phyloP scores from a whole-genome alignment of 2,888 invertebrate species.

The Lamproptera curius region DNA sequence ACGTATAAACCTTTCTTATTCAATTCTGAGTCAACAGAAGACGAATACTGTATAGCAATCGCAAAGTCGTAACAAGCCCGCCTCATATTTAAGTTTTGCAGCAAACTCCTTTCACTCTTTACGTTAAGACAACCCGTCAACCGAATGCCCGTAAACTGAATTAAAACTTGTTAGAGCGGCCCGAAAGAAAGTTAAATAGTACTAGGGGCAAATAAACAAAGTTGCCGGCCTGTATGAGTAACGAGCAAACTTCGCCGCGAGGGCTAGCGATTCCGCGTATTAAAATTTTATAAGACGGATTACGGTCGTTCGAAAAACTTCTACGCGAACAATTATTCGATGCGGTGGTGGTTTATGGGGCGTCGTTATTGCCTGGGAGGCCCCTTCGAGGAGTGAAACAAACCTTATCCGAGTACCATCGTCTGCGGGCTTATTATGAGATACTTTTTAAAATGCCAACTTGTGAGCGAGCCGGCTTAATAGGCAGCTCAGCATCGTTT shows the following conservation, averaged over 20 bases:
- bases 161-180: constrained; percentile 51
- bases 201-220: constrained; percentile 44
- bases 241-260: constrained; percentile 17
- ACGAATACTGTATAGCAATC: no score
- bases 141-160: constrained; percentile 35
- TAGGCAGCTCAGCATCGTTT: background rate
- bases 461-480: background rate
- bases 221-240: constrained; percentile 20
- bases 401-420: constrained; percentile 1
- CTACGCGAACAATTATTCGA: constrained; percentile 12
- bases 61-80: no score
- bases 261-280: constrained; percentile 17
- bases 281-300: constrained; percentile 24
- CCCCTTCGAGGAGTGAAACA: constrained; percentile 7
- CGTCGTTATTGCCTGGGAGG: constrained; percentile 10
- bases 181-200: constrained; percentile 26
- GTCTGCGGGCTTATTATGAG: background rate
- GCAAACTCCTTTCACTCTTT: no score
- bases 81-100: no score
- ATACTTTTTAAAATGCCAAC: background rate
- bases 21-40: no score
- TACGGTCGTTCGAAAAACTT: constrained; percentile 21
- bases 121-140: constrained; percentile 19
- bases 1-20: no score
- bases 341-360: constrained; percentile 14